Conservation (phyloP, 2,888 invertebrate species). For the Leptinotarsa rubiginosa region DNA sequence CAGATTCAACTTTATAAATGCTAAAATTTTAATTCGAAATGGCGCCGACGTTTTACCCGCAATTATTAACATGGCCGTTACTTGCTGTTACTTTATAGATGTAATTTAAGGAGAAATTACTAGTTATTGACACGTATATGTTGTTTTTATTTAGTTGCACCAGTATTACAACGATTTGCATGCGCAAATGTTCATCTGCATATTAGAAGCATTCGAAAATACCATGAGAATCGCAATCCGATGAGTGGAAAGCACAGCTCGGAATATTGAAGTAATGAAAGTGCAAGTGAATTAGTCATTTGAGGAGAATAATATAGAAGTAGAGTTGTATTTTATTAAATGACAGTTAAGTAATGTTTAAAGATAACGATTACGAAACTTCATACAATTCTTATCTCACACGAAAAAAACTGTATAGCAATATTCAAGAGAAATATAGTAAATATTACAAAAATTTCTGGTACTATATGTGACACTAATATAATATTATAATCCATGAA, state of each 20-base stretch:
- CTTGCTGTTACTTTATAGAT: constrained; percentile 36
- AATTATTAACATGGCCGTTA: constrained; percentile 42
- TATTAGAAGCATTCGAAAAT: constrained; percentile 19
- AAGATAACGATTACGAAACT: too few species aligned
- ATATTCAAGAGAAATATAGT: too few species aligned
- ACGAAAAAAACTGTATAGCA: too few species aligned
- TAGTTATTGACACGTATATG: constrained; percentile 41
- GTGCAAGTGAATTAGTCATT: neutral
- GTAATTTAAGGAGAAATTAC: constrained; percentile 38
- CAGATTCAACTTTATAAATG: constrained; percentile 49
- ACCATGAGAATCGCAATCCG: neutral
- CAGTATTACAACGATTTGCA: constrained; percentile 30
- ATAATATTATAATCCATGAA: too few species aligned
- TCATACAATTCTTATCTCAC: too few species aligned
- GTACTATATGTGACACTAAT: too few species aligned
- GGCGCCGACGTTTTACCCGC: constrained; percentile 42
- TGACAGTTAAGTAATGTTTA: too few species aligned
- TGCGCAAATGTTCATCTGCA: constrained; percentile 30
- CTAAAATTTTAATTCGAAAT: constrained; percentile 47
- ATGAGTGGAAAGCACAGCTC: neutral
- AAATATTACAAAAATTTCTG: too few species aligned
- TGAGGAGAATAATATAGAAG: too few species aligned
- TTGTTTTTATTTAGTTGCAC: constrained; percentile 38
- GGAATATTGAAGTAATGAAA: neutral
- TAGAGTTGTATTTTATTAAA: too few species aligned